Evolutionary conservation across 92 coral and sea anemone genomes (phyloP), one percentile per base, ranked within the genome.

Genomic region (Phenganax subtilis): DNA sequence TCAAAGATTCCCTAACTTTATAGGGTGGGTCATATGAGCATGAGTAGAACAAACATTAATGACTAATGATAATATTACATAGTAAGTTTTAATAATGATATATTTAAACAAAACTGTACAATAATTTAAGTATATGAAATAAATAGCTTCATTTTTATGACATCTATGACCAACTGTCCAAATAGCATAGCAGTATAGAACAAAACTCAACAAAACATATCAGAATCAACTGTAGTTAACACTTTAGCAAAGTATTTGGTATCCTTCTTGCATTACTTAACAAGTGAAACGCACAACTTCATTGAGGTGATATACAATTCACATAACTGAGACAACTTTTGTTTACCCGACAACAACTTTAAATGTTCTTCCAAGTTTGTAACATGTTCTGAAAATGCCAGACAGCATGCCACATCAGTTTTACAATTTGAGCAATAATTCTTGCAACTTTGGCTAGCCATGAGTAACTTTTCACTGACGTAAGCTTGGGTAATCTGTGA

Each of bases 401-500:
- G 17, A 88, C 86, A 74, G 11, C 80, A 51, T 9, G 17, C 55
- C 12, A 57, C 25, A 47, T 89, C 90, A 54, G 28, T 71, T 8
- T 75, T 60, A 16, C 81, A 74, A 54, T 72, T 70, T 58, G 72
- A 20, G 14, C 75, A 74, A 12, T 54, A 59, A 3, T 84, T 75
- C 44, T 68, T 71, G 47, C 62, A 11, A 70, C 60, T 72, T 54
- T 60, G 47, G 31, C 29, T 76, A 1, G 76, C 17, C 27, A 12
- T 20, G 28, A 79, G 29, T 27, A 77, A 25, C 12, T 76, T 57
- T 54, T 78, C 54, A 80, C 63, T 83, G 60, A 57, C 76, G 62
- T 82, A 89, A 27, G 84, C 80, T 77, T 87, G 88, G 47, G 86
- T 69, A 8, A 91, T 76, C 61, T 87, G 91, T 3, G 97, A 88